phyloP scores from a whole-genome alignment of 2,797 vertebrate species.

The Denticeps clupeoides region DNA sequence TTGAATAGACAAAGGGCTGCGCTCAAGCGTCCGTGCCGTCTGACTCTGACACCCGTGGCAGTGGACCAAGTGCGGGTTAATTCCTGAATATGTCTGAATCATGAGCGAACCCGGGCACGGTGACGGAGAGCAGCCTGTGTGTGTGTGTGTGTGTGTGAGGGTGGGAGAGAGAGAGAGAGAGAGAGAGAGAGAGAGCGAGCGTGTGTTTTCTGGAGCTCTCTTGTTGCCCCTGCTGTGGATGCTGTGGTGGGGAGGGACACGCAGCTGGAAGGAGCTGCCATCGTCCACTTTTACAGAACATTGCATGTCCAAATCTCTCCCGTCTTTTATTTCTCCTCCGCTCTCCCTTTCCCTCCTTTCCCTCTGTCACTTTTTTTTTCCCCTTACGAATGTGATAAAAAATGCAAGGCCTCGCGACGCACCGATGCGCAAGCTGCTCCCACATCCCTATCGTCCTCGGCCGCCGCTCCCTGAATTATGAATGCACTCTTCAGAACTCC shows the following conservation, averaged over 20 bases:
- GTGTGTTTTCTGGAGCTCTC: no score
- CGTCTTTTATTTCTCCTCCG: background rate
- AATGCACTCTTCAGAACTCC: slow-evolving; percentile 9
- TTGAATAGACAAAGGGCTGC: background rate
- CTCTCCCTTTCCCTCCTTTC: background rate
- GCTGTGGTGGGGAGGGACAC: background rate
- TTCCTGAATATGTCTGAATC: slow-evolving; percentile 8
- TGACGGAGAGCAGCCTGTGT: no score
- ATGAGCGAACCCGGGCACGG: no score
- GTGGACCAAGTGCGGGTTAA: slow-evolving; percentile 4
- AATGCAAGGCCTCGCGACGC: slow-evolving; percentile 13
- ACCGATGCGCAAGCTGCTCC: background rate
- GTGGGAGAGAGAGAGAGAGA: no score
- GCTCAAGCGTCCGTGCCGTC: background rate
- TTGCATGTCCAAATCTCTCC: background rate
- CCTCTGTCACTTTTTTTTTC: slow-evolving; percentile 2
- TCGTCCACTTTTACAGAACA: background rate
- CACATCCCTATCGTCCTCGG: slow-evolving; percentile 1
- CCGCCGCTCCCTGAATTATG: slow-evolving; percentile 17
- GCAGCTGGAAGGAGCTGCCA: background rate
- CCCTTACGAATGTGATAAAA: slow-evolving; percentile 16
- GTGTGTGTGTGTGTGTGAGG: no score
- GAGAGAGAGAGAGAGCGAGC: no score
- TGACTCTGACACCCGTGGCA: slow-evolving; percentile 11
- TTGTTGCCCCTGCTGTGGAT: no score